Conservation (phyloP, 2,113 vertebrate genomes). For the Equus przewalskii region DNA sequence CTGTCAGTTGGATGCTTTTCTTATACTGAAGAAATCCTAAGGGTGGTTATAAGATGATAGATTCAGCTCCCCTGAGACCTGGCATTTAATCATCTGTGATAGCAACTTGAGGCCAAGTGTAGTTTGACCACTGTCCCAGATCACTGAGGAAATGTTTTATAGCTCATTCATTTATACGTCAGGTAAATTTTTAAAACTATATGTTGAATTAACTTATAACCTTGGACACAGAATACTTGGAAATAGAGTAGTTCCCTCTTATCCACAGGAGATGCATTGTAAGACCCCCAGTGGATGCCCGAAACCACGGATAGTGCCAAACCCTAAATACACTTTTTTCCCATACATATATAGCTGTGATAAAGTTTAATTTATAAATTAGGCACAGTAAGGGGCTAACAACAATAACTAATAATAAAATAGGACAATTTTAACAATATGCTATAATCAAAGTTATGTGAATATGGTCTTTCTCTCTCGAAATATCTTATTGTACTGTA, state of each 20-base stretch:
- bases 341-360: too few relatives aligned
- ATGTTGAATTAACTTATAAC: not conserved
- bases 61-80: not conserved
- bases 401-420: too few relatives aligned
- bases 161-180: not conserved
- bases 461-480: too few relatives aligned
- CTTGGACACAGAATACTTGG: not conserved
- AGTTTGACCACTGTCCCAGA: not conserved
- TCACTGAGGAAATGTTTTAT: not conserved
- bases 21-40: constrained; percentile 11
- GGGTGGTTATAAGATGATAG: not conserved
- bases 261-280: too few relatives aligned
- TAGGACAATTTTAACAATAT: too few relatives aligned
- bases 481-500: too few relatives aligned
- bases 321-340: too few relatives aligned
- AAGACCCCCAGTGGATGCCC: too few relatives aligned
- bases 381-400: too few relatives aligned
- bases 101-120: not conserved
- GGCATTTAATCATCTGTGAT: not conserved
- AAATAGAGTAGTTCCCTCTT: not conserved
- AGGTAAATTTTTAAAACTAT: not conserved
- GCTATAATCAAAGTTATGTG: too few relatives aligned
- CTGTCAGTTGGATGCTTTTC: constrained; percentile 2
- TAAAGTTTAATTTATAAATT: too few relatives aligned
- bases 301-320: too few relatives aligned